Conservation (phyloP, 1,140 invertebrate species). For the Leucophenga varia region DNA sequence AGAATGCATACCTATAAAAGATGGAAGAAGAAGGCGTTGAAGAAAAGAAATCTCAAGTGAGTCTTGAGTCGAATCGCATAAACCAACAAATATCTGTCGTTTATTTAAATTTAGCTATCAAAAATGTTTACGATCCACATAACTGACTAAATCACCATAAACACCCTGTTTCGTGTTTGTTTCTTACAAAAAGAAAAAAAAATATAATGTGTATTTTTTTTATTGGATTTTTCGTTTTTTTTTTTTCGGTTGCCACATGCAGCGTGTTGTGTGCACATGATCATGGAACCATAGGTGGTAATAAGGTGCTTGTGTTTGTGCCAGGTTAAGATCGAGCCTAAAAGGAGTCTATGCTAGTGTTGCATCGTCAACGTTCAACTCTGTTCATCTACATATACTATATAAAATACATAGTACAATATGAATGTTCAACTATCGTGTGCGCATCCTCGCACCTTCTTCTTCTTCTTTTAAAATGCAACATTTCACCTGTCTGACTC, state of each 20-base stretch:
- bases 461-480: neutral
- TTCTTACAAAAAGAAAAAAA: conserved; percentile 3
- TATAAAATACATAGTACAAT: no score
- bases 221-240: conserved; percentile 13
- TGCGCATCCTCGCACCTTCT: conserved; percentile 27
- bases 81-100: conserved; percentile 51
- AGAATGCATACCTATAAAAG: no score
- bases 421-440: conserved; percentile 9
- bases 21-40: no score
- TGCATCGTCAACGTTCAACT: no score
- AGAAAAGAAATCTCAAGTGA: no score
- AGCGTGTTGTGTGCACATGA: conserved; percentile 28
- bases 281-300: neutral
- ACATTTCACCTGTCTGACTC: conserved; percentile 12
- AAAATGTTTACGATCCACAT: conserved; percentile 56
- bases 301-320: conserved; percentile 24
- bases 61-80: no score
- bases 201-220: neutral
- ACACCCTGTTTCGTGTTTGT: conserved; percentile 50
- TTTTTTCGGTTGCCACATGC: conserved; percentile 36
- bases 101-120: conserved; percentile 57
- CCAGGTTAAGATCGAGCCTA: conserved; percentile 11
- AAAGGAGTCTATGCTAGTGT: no score
- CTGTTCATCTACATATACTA: no score
- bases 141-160: conserved; percentile 57